phyloP scores from a whole-genome alignment of 1,140 invertebrate genomes.

The Aphelenchoides besseyi region DNA sequence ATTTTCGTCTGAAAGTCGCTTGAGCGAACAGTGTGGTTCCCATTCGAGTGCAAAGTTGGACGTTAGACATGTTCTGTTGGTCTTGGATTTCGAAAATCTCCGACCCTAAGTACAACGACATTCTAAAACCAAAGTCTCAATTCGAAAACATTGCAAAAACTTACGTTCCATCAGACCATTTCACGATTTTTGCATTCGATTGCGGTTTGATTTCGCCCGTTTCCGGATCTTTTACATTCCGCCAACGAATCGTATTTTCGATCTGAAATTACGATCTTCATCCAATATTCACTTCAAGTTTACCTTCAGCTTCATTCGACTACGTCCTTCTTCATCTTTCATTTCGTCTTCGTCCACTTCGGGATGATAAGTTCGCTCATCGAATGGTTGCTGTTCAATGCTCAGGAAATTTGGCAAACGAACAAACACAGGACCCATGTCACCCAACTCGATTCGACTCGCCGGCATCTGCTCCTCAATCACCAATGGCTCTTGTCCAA shows the following conservation, averaged over 20 bases:
- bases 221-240: constrained; percentile 68
- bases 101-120: constrained; percentile 90
- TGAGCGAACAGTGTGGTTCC: constrained; percentile 95
- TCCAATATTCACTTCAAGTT: constrained; percentile 52
- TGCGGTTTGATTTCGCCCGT: constrained; percentile 68
- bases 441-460: constrained; percentile 38
- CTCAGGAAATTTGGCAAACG: constrained; percentile 59
- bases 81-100: constrained; percentile 97
- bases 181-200: constrained; percentile 89
- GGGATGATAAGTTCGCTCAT: constrained; percentile 90
- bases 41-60: constrained; percentile 91
- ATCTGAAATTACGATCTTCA: constrained; percentile 66
- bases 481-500: constrained; percentile 18
- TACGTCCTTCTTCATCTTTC: constrained; percentile 87
- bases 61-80: constrained; percentile 83
- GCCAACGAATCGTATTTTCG: constrained; percentile 95
- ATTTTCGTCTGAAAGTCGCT: constrained; percentile 89
- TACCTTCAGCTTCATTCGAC: constrained; percentile 66
- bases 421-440: constrained; percentile 47
- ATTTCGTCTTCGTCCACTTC: constrained; percentile 87
- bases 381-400: constrained; percentile 75
- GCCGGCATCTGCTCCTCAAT: constrained; percentile 47
- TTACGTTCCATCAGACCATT: constrained; percentile 87
- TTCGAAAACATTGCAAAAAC: constrained; percentile 25
- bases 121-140: constrained; percentile 64